A percentile compares a stretch with the other conserved stretches of the same genome.
phyloP scores from a whole-genome alignment of 1,140 invertebrate genomes.

The Drosophila asahinai region DNA sequence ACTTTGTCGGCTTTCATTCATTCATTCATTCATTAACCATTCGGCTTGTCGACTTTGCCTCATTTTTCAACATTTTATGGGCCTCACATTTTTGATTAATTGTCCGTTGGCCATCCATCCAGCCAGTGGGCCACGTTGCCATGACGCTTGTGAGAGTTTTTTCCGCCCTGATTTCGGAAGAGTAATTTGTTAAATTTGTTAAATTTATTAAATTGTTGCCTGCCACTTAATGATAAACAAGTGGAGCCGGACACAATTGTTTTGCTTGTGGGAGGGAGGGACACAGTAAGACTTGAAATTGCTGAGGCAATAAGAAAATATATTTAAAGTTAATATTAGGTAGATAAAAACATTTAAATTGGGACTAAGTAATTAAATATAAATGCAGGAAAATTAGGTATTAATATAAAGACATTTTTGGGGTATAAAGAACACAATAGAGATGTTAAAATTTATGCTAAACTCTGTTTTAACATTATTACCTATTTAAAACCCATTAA shows the following conservation, averaged over 20 bases:
- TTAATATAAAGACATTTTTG: too few species aligned
- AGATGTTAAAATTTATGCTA: background rate
- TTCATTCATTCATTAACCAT: slow-evolving; percentile 63
- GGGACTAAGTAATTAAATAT: background rate
- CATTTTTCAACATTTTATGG: slow-evolving; percentile 72
- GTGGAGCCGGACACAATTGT: background rate
- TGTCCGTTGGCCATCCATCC: slow-evolving; percentile 27
- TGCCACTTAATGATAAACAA: slow-evolving; percentile 13
- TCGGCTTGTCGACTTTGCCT: slow-evolving; percentile 50
- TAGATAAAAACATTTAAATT: too few species aligned
- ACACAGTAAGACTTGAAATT: slow-evolving; percentile 4
- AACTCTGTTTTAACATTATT: background rate
- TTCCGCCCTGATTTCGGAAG: slow-evolving; percentile 28
- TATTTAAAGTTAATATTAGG: background rate
- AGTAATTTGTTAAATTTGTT: slow-evolving; percentile 63
- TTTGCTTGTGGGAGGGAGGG: too few species aligned
- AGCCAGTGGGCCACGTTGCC: slow-evolving; percentile 22
- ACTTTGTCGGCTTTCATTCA: slow-evolving; percentile 39
- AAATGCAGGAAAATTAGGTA: too few species aligned
- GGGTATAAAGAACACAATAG: too few species aligned
- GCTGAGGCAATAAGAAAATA: background rate
- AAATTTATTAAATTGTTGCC: slow-evolving; percentile 53
- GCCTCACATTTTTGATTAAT: slow-evolving; percentile 70
- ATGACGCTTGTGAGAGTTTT: slow-evolving; percentile 15
- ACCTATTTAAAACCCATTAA: too few species aligned